A percentile compares a stretch with the other conserved stretches of the same genome.
These are phyloP conservation scores for Seladonia tumulorum DNA, from an alignment of 2,888 invertebrate genomes.

Conservation along the genomic window DNA sequence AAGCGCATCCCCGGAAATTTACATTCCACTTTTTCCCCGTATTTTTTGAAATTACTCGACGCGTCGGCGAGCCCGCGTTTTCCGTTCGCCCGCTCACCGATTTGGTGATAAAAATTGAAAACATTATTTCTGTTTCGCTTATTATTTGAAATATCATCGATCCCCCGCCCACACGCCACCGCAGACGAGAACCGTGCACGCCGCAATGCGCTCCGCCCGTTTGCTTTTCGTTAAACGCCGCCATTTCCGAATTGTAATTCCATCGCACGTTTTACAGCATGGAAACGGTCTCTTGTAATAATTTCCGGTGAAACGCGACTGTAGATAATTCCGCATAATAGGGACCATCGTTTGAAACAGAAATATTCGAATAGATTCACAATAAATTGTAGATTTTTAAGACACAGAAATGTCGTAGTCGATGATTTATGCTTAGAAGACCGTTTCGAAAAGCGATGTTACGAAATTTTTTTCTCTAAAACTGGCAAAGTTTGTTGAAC, in stretches of 20 bases:
- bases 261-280: neutral
- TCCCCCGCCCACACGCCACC: neutral
- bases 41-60: constrained; percentile 60
- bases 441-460: no score
- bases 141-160: constrained; percentile 48
- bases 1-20: constrained; percentile 60
- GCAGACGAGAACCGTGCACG: constrained; percentile 20
- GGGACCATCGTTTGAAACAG: no score
- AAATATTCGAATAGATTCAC: neutral
- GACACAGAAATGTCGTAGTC: neutral
- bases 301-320: neutral
- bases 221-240: constrained; percentile 48
- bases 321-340: neutral
- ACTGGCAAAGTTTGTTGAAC: no score
- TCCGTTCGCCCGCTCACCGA: constrained; percentile 35
- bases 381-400: neutral
- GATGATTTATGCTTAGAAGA: no score
- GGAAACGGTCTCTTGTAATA: neutral
- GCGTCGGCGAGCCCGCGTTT: constrained; percentile 36
- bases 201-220: constrained; percentile 32
- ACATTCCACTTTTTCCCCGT: constrained; percentile 62
- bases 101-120: constrained; percentile 59
- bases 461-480: no score
- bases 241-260: constrained; percentile 47
- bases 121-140: constrained; percentile 62